These are phyloP conservation scores for Tipula lateralis DNA, from an alignment of 2,888 invertebrate species.

Conservation along the genomic window DNA sequence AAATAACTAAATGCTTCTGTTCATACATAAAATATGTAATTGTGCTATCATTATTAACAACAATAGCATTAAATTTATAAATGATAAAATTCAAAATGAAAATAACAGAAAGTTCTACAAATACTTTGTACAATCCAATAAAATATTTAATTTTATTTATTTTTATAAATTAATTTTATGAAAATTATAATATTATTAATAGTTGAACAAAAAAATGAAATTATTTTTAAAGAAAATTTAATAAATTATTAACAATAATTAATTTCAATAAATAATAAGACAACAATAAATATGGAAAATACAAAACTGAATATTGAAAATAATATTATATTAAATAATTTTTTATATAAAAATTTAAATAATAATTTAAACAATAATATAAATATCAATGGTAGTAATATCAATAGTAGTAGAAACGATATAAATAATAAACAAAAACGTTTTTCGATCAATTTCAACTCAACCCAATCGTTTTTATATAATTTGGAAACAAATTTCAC, in stretches of 20 bases:
- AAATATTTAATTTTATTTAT: background rate
- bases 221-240: background rate
- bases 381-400: background rate
- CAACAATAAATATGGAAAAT: background rate
- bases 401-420: background rate
- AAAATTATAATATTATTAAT: background rate
- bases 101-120: background rate
- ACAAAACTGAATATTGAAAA: background rate
- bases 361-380: background rate
- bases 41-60: background rate
- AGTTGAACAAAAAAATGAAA: background rate
- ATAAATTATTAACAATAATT: background rate
- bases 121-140: background rate
- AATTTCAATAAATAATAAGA: background rate
- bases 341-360: background rate
- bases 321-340: background rate
- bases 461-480: background rate
- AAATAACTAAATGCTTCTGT: background rate
- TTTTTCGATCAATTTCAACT: background rate
- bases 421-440: background rate
- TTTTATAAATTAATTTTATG: background rate
- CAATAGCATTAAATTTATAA: background rate
- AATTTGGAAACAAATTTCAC: background rate
- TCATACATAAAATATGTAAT: background rate
- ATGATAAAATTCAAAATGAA: conserved; percentile 1